Percentiles rank a stretch among this genome's conserved stretches.
Conservation (phyloP, 1,140 invertebrate species). For the Gryllus bimaculatus region DNA sequence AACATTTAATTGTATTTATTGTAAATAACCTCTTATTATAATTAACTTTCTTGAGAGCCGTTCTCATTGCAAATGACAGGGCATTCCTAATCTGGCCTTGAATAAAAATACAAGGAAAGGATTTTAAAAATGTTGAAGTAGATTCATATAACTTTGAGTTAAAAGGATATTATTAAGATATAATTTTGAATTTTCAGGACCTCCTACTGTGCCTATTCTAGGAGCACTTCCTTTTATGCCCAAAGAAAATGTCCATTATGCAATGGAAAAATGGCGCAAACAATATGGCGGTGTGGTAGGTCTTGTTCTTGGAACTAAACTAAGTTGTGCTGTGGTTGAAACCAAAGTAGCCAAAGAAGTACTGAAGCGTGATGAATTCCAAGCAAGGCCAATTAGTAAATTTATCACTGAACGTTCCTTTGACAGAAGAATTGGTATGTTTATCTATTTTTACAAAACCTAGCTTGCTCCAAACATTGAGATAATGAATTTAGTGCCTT, state of each 20-base stretch:
- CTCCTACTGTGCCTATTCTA: not conserved
- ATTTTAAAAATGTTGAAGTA: not conserved
- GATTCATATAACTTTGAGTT: not conserved
- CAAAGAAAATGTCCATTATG: not conserved
- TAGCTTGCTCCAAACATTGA: too few relatives aligned
- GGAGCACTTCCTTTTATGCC: not conserved
- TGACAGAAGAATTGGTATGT: not conserved
- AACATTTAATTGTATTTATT: too few relatives aligned
- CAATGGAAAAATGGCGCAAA: not conserved
- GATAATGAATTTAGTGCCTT: too few relatives aligned
- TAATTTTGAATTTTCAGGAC: not conserved
- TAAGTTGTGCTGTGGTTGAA: not conserved
- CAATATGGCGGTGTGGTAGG: not conserved
- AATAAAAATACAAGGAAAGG: not conserved
- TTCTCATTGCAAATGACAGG: too few relatives aligned
- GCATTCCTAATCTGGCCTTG: not conserved
- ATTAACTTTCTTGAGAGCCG: too few relatives aligned
- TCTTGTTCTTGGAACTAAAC: not conserved
- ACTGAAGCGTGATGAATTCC: not conserved
- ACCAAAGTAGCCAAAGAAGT: not conserved
- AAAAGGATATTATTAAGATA: not conserved
- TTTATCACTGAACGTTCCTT: not conserved
- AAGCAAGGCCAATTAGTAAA: not conserved
- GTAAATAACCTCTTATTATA: too few relatives aligned
- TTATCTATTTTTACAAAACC: not conserved